Base-by-base conservation (phyloP, 2,113 vertebrate genomes). In the Amphilophus citrinellus region DNA sequence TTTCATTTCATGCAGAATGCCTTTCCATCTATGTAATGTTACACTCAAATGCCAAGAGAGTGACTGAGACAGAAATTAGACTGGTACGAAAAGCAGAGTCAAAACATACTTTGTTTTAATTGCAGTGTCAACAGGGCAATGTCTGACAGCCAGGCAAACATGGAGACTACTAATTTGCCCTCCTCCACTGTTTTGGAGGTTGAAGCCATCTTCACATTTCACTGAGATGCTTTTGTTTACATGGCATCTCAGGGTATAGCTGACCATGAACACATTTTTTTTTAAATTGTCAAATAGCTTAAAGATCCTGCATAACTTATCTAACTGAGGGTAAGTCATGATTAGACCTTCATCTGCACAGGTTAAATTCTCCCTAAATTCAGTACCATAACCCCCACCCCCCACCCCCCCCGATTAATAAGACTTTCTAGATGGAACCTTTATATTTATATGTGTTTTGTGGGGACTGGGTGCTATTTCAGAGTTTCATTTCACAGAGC, bases 81-180 rank as follows among this genome's bases (percentile, higher is more conserved):
- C 17, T 73, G 47, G 47, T 73, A 56, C 68, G 8, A 66, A 79
- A 66, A 8, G 44, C 18, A 42, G 76, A 61, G 35, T 62, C 24
- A n/a, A 30, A 59, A 62, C 14, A 76, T 7, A 35, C 27, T 79
- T 71, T 24, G 42, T 83, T 80, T 87, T 79, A 89, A 87, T 84
- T 85, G 56, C 60, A 58, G 56, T 65, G 60, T 83, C 87, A 60
- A 63, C 37, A 35, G 56, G 42, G 61, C 47, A 32, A 24, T n/a
- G 79, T 80, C 58, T 85, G 85, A 89, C 76, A 77, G 65, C 15
- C 68, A 82, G 84, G 81, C 82, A 82, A 82, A 78, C 80, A 86
- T 8, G 2, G 2, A 79, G 47, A 61, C 85, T 71, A 80, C 79
- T 84, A 42, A 83, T 91, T 81, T 76, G 57, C 14, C 57, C 37